Conservation (phyloP, 2,113 vertebrate genomes). For the Ciconia stormi region DNA sequence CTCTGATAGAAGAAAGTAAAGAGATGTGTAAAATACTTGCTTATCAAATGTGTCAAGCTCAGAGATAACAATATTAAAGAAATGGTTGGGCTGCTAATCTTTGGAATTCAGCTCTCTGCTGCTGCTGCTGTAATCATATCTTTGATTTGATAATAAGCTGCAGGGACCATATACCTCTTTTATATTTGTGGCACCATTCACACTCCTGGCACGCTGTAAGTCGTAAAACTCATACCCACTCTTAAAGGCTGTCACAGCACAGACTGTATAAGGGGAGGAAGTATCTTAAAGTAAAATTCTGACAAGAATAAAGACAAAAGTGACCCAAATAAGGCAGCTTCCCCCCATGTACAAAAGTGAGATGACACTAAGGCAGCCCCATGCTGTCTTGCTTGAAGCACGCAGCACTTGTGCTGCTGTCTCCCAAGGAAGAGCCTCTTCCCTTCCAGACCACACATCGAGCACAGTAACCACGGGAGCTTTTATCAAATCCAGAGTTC, state of each 20-base stretch:
- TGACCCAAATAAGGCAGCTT: not conserved
- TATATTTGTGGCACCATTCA: not conserved
- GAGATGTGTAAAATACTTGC: not conserved
- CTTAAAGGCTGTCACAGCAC: not conserved
- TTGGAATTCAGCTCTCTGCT: not conserved
- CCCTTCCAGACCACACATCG: slow-evolving; percentile 27
- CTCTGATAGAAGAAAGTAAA: not conserved
- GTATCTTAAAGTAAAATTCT: not conserved
- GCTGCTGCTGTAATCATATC: not conserved
- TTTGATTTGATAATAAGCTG: not conserved
- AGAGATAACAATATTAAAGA: not conserved
- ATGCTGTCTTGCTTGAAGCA: not conserved
- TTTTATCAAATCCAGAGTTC: not conserved
- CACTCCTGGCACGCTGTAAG: not conserved
- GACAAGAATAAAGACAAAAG: not conserved
- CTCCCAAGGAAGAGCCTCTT: not conserved
- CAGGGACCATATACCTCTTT: not conserved
- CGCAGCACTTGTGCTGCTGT: not conserved
- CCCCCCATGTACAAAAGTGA: not conserved
- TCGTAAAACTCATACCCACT: not conserved
- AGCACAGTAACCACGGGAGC: not conserved
- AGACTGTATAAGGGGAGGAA: not conserved
- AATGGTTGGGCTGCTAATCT: not conserved
- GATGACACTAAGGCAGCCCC: not conserved
- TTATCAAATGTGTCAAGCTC: not conserved